Conservation (phyloP, 2,888 invertebrate genomes). For the Meiosimyza decipiens region DNA sequence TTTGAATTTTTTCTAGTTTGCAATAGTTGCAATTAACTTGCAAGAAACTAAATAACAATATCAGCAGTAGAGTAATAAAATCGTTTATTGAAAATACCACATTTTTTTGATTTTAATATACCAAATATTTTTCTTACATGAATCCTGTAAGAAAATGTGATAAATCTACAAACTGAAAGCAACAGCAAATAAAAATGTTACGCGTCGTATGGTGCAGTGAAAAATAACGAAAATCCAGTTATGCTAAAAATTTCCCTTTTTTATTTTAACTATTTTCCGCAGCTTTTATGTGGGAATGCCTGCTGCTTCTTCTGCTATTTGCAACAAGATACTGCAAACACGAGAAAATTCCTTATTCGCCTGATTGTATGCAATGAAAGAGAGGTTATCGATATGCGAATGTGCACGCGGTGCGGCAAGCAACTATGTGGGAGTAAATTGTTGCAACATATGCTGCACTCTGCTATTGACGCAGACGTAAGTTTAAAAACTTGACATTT, state of each 20-base stretch:
- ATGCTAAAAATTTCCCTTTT: neutral
- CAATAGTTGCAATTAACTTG: conserved; percentile 25
- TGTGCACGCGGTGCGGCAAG: too few relatives aligned
- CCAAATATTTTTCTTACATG: too few relatives aligned
- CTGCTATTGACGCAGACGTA: too few relatives aligned
- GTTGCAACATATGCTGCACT: too few relatives aligned
- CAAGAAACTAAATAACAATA: neutral
- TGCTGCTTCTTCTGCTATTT: neutral
- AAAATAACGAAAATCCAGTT: neutral
- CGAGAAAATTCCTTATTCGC: conserved; percentile 21
- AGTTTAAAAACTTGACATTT: too few relatives aligned
- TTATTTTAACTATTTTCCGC: neutral
- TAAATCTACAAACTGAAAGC: too few relatives aligned
- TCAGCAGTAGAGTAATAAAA: neutral
- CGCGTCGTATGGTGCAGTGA: neutral
- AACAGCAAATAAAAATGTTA: too few relatives aligned
- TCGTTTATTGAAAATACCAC: neutral
- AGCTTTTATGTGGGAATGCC: neutral
- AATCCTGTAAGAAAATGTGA: too few relatives aligned
- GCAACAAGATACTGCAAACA: conserved; percentile 26
- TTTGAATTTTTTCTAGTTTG: neutral
- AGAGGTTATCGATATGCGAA: neutral
- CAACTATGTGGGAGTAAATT: too few relatives aligned
- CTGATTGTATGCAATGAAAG: conserved; percentile 25
- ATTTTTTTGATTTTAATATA: too few relatives aligned